Base-by-base conservation (phyloP, 2,888 invertebrate genomes). In the Linyphia triangularis region DNA sequence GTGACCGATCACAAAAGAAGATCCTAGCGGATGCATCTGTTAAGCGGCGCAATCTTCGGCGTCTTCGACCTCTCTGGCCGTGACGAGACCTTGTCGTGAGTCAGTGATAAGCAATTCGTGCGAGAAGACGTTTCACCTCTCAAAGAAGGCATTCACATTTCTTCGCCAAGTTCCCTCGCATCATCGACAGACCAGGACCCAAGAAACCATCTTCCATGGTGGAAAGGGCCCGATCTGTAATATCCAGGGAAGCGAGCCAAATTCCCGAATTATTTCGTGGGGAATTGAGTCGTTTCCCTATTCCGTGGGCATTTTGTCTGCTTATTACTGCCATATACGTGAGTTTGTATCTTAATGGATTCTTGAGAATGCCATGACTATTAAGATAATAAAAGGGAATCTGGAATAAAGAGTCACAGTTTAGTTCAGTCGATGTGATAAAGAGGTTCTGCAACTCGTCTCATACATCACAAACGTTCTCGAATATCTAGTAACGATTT, bases 11-110 rank as follows among this genome's bases (percentile, higher is more conserved):
- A 40, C 5, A 13, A 51, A 16, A 51, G 5, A n/a, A n/a, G 5
- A 9, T 33, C 0, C 5, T 51, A 51, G 51, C 51, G 51, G 51
- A 16, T 51, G 51, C 51, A 5, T 51, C 51, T 51, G 51, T n/a
- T 5, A 51, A 51, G 13, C 51, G 9, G 51, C 51, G 51, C 51
- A 51, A 51, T 51, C 51, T 28, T 63, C 4, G 26, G 24, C 9
- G 63, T 63, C 26, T 63, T 26, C 63, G 63, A 63, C 63, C 63
- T 63, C 19, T 28, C 26, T 26, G 26, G 2, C 24, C 26, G 63
- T 24, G 26, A 16, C 69, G 67, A 28, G 26, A 77, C 51, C 65
- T 84, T 33, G 67, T 22, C 43, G 63, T 83, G 82, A 83, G 72
- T n/a, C n/a, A 6, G 33, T 33, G 33, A 33, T 6, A 6, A 16